A percentile compares a stretch with the other conserved stretches of the same genome.
phyloP scores from a whole-genome alignment of 2,113 vertebrate genomes.

The Coregonus clupeaformis region DNA sequence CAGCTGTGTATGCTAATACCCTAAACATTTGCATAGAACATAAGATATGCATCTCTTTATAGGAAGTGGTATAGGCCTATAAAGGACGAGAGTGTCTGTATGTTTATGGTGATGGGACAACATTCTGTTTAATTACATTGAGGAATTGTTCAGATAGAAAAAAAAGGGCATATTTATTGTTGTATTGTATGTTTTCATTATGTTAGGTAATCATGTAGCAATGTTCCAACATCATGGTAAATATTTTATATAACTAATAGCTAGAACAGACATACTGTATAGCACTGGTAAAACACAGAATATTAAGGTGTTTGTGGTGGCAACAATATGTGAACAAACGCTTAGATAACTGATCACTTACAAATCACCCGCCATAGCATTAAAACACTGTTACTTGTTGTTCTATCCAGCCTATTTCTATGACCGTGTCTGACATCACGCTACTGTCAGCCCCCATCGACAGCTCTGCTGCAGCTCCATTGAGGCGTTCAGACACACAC shows the following conservation, averaged over 20 bases:
- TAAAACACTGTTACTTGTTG: neutral
- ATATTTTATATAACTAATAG: neutral
- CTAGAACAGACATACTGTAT: neutral
- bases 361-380: neutral
- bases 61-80: constrained; percentile 38
- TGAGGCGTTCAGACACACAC: constrained; percentile 50
- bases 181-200: constrained; percentile 59
- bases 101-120: constrained; percentile 48
- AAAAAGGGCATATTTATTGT: constrained; percentile 51
- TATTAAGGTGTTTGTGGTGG: neutral
- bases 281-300: neutral
- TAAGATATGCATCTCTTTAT: constrained; percentile 59
- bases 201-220: constrained; percentile 42
- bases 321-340: neutral
- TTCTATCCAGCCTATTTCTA: constrained; percentile 15
- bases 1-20: constrained; percentile 77
- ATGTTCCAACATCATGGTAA: neutral
- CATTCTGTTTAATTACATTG: constrained; percentile 55
- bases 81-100: constrained; percentile 22
- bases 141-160: constrained; percentile 65
- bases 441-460: neutral
- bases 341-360: neutral
- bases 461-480: neutral
- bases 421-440: constrained; percentile 6
- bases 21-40: constrained; percentile 79